Base-by-base conservation (phyloP, 2,113 vertebrate species). In the Solea senegalensis region DNA sequence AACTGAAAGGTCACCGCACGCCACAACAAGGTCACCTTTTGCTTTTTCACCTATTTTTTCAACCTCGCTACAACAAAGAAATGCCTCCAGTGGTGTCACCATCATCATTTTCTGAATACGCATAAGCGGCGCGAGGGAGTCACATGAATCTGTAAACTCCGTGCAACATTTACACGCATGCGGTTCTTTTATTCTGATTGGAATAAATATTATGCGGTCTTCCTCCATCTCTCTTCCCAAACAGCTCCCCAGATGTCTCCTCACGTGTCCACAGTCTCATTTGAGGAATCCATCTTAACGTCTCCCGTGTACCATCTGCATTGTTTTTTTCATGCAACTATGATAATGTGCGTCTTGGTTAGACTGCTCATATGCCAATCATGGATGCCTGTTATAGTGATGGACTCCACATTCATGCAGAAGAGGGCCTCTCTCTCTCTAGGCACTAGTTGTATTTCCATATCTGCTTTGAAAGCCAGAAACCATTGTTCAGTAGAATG, bases 211-310 rank as follows among this genome's bases (percentile, higher is more conserved):
- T 70, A 43, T 14, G 12, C 11, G 16, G 66, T 43, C 14, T 63
- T 52, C 65, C 60, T 52, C 74, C 62, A 72, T 74, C 66, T 65
- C 78, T 68, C 76, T 74, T 70, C 53, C 45, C 59, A 80, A 89
- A 86, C 76, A 69, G 74, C 79, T 80, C 80, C 80, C 85, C 71
- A 72, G 82, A 85, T 75, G 67, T 83, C 75, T 63, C 55, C 76
- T 82, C 80, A 80, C 71, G 85, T 44, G 62, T 82, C 83, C 81
- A 74, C 83, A 84, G 90, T 90, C 87, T 91, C 86, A 89, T 91
- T 91, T 90, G 62, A 88, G 81, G 82, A 92, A 90, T 92, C 90
- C 69, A 90, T 92, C 87, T 90, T 70, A 43, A 75, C 75, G 80
- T 91, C 89, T 89, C 83, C 66, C 10, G 81, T 77, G 86, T 69